phyloP scores from a whole-genome alignment of 2,113 vertebrate genomes.

The Orthonyx spaldingii region DNA sequence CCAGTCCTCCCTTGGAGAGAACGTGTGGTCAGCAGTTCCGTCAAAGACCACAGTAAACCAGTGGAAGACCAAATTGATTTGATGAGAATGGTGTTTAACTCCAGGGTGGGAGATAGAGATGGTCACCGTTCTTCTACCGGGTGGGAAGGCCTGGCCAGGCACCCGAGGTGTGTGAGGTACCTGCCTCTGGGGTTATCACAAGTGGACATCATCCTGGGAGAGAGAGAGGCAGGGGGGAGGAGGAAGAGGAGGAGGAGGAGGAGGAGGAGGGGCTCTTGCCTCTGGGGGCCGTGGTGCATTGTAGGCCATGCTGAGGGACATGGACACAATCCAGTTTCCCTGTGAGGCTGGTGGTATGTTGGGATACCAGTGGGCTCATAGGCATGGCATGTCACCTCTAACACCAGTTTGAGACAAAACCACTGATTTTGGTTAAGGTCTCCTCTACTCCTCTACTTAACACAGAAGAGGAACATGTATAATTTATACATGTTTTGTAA shows the following conservation, averaged over 20 bases:
- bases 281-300: background rate
- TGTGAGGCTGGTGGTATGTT: background rate
- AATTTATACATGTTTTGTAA: background rate
- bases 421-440: background rate
- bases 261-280: background rate
- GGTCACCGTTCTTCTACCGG: background rate
- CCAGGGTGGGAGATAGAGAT: background rate
- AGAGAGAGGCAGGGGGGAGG: background rate
- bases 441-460: background rate
- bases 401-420: background rate
- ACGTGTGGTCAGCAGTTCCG: background rate
- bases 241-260: background rate
- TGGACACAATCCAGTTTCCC: background rate
- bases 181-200: background rate
- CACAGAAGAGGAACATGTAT: background rate
- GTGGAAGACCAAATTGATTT: no score
- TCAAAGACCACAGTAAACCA: background rate
- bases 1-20: no score
- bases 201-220: background rate
- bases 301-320: background rate
- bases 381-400: rapidly evolving
- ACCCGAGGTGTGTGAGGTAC: background rate
- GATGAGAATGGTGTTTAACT: background rate
- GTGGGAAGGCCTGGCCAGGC: background rate
- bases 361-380: rapidly evolving